phyloP scores from a whole-genome alignment of 1,140 invertebrate species.

The Heterodera carotae region DNA sequence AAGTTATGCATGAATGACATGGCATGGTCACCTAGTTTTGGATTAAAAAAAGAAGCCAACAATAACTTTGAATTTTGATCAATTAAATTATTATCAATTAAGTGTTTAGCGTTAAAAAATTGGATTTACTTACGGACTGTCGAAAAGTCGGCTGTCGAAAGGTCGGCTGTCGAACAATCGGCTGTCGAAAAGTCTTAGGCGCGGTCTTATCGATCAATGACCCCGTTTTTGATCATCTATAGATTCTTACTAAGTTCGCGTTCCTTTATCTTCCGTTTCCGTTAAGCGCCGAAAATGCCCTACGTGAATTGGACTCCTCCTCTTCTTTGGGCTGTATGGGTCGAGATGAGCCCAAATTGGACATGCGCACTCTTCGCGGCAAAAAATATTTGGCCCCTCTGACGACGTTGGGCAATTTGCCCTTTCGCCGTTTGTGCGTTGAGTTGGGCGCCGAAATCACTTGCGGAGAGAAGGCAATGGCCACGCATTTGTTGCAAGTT shows the following conservation, averaged over 20 bases:
- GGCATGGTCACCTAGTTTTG: too few species aligned
- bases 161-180: too few species aligned
- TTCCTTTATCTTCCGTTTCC: neutral
- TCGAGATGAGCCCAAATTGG: constrained; percentile 54
- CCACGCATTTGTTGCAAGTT: constrained; percentile 81
- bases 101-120: too few species aligned
- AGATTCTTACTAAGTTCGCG: too few species aligned
- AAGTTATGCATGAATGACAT: too few species aligned
- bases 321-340: constrained; percentile 52
- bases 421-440: constrained; percentile 93
- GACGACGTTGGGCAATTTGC: constrained; percentile 95
- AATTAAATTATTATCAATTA: too few species aligned
- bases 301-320: neutral
- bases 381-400: constrained; percentile 90
- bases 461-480: constrained; percentile 96
- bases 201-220: too few species aligned
- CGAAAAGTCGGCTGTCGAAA: too few species aligned
- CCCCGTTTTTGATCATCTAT: neutral
- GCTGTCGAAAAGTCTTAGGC: too few species aligned
- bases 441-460: constrained; percentile 92
- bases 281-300: neutral
- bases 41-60: too few species aligned
- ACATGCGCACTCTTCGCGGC: constrained; percentile 77
- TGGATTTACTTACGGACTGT: too few species aligned
- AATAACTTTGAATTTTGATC: too few species aligned